Base-by-base conservation (phyloP, 2,888 invertebrate genomes). In the Tipula confusa region DNA sequence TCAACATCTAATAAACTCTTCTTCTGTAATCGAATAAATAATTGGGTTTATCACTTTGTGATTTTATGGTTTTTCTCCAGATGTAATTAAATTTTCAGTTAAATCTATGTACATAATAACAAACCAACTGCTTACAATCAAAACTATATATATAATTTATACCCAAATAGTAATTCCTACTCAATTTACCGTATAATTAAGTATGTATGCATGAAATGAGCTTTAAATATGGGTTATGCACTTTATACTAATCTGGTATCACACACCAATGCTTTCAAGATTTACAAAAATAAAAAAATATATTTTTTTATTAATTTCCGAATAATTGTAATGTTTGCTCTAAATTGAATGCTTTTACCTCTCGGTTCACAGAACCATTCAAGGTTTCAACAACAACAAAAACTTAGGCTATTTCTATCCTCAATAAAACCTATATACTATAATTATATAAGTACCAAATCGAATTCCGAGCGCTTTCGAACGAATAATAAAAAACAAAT, bases 301-400 rank as follows among this genome's bases (percentile, higher is more conserved):
- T 31, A 31, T 31, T 5, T 3, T 31, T 31, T 31, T 1, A 36
- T 36, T 5, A n/a, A 43, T 43, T 15, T 36, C 36, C 3, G n/a
- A n/a, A n/a, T n/a, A n/a, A 33, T 33, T 2, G 4, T 11, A 6
- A 1, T 3, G 15, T 15, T 43, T 43, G 36, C 36, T 36, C 36
- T 36, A 1, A 43, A n/a, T 15, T n/a, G 43, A 2, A n/a, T 64
- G 24, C n/a, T 13, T n/a, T n/a, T 9, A 38, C 13, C 38, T 38
- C 38, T n/a, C 11, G 7, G 33, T 13, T 38, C 13, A 64, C 24
- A 4, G 18, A 48, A 48, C 24, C 24, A 64, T 24, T 24, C 18
- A 24, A n/a, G 64, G 64, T 64, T 64, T 64, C 64, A 64, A n/a
- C n/a, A n/a, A n/a, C n/a, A n/a, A n/a, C n/a, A 64, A 64, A 64